These are phyloP conservation scores for Clivina fossor DNA, from an alignment of 2,888 invertebrate genomes.

Conservation along the genomic window DNA sequence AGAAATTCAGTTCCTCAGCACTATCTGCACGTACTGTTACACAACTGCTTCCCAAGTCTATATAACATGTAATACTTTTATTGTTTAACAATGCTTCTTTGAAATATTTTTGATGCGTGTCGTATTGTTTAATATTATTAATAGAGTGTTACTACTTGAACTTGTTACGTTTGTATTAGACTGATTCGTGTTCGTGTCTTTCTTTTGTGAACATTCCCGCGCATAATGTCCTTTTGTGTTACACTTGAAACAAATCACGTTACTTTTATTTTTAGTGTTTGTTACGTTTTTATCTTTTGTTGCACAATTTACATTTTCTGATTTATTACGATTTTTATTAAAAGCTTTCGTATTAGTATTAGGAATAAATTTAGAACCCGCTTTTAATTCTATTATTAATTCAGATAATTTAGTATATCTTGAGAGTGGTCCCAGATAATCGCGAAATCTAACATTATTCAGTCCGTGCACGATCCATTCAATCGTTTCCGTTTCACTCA, in stretches of 20 bases:
- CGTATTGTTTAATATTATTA: background rate
- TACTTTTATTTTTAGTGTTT: background rate
- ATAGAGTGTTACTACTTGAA: background rate
- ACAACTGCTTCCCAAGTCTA: constrained; percentile 28
- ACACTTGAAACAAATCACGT: background rate
- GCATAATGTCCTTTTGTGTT: background rate
- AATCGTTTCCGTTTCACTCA: constrained; percentile 37
- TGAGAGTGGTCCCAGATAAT: constrained; percentile 38
- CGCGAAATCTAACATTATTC: constrained; percentile 29
- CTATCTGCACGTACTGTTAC: constrained; percentile 24
- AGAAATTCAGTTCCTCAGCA: constrained; percentile 18
- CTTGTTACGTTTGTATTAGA: background rate
- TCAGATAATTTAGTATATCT: constrained; percentile 36
- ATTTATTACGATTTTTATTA: background rate
- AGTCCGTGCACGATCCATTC: constrained; percentile 39
- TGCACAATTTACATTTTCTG: background rate
- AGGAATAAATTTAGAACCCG: constrained; percentile 17
- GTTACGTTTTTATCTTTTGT: too few relatives aligned
- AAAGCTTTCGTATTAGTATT: too few relatives aligned
- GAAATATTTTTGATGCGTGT: constrained; percentile 29
- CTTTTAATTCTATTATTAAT: constrained; percentile 38
- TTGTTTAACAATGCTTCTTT: constrained; percentile 25
- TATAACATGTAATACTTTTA: constrained; percentile 15
- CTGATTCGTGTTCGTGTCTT: background rate
- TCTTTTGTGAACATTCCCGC: background rate